Evolutionary conservation across 2,888 invertebrate species (phyloP), one percentile per base, ranked within the genome.

Genomic region (Drosophila greeni): DNA sequence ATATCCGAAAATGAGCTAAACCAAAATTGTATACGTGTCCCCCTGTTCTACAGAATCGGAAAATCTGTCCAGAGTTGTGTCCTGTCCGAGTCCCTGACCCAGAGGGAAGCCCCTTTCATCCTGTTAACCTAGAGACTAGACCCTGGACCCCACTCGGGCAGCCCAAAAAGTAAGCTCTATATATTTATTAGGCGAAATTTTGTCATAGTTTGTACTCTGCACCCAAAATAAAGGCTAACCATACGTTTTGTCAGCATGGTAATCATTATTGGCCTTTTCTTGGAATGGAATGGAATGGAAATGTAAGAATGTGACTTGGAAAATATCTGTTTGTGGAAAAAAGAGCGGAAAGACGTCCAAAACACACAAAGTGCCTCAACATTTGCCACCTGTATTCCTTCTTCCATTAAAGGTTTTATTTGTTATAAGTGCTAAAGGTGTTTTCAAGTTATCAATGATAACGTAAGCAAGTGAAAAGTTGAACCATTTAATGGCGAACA

Each of bases 21-120:
- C 59, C 66, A 66, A 66, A 66, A 66, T 59, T 59, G 66, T 66
- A 66, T 66, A 66, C 66, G 66, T 49, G 18, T 24, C 18, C 48
- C 18, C 48, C 39, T 34, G 54, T 20, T 16, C 18, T 9, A 20
- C 18, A n/a, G 24, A n/a, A 2, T 47, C 45, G 45, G 14, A 14
- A 47, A 14, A 47, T 31, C 45, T 55, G 49, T 49, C 49, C 49
- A 55, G 48, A 45, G 37, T 53, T 40, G 40, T 40, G 24, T 33
- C 39, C 39, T 34, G 20, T 43, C 20, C 20, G 20, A 37, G 34
- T 34, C 34, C 34, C 34, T 33, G 34, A 18, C 11, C 3, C 2
- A 37, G 20, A 20, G 23, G 14, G 4, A 23, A 8, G 4, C 40
- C 5, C 20, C 23, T 14, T 9, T n/a, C 9, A 42, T n/a, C 56